Evolutionary conservation across 2,797 vertebrate species (phyloP).

Genomic region (Chloroceryle amazona): DNA sequence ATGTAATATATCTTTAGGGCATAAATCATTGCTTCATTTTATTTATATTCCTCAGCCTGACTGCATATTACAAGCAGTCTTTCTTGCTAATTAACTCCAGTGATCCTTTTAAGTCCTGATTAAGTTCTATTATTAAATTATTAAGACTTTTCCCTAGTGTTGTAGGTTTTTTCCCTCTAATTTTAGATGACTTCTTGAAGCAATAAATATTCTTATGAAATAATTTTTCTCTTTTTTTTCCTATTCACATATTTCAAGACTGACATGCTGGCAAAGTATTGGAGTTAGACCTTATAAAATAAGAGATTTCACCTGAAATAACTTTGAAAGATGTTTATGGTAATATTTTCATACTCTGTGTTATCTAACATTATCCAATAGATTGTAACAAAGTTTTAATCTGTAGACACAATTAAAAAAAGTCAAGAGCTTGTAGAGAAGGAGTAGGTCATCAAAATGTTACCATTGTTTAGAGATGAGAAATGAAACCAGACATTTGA

Average conservation of each 20-base stretch:
- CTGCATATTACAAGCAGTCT: neutral
- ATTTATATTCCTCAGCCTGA: conserved; percentile 29
- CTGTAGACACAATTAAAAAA: neutral
- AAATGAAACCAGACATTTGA: neutral
- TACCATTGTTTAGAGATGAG: neutral
- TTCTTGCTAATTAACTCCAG: conserved; percentile 51
- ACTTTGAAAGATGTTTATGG: neutral
- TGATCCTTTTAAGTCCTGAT: conserved; percentile 27
- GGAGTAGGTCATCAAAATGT: neutral
- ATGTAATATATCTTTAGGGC: neutral
- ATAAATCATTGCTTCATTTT: conserved; percentile 28
- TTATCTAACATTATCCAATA: neutral
- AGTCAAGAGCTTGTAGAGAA: neutral
- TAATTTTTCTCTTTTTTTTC: neutral
- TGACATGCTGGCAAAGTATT: neutral
- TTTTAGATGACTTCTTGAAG: neutral
- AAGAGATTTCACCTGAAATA: neutral
- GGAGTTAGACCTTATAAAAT: neutral
- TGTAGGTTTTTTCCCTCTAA: neutral
- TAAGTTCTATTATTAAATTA: conserved; percentile 56
- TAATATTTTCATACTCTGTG: neutral
- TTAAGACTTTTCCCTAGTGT: neutral
- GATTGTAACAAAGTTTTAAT: neutral
- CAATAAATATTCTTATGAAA: neutral
- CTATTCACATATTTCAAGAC: neutral